phyloP scores from a whole-genome alignment of 2,113 vertebrate species.

The Dipodomys ordii region DNA sequence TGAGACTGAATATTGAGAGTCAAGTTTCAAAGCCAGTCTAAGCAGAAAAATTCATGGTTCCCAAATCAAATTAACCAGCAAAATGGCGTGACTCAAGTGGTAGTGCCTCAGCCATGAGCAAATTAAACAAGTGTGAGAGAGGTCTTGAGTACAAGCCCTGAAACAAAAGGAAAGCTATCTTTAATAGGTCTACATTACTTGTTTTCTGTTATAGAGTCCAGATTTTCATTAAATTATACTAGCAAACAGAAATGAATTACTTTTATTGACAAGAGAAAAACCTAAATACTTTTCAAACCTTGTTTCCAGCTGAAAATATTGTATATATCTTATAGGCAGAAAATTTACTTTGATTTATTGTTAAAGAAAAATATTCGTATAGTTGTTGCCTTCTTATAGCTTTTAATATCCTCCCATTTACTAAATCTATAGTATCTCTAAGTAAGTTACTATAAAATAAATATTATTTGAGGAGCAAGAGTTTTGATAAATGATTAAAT shows the following conservation, averaged over 20 bases:
- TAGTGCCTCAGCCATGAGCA: too few species aligned
- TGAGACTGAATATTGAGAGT: too few species aligned
- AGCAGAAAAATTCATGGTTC: too few species aligned
- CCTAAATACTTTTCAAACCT: neutral
- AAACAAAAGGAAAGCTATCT: too few species aligned
- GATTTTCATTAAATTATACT: neutral
- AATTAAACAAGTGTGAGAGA: too few species aligned
- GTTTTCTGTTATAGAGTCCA: neutral
- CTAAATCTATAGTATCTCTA: neutral
- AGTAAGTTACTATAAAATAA: neutral
- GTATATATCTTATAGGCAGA: neutral
- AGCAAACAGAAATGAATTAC: neutral
- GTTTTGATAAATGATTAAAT: too few species aligned
- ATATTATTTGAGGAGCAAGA: too few species aligned
- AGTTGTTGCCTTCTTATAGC: neutral
- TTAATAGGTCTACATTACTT: neutral
- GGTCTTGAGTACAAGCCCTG: too few species aligned
- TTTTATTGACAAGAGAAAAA: slow-evolving; percentile 11
- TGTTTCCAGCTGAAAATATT: neutral
- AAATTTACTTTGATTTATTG: slow-evolving; percentile 36
- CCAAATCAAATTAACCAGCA: too few species aligned
- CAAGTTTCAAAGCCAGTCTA: too few species aligned
- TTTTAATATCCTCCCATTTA: neutral
- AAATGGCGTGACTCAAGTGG: too few species aligned
- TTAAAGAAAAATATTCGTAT: slow-evolving; percentile 25